phyloP scores from a whole-genome alignment of 2,797 vertebrate species.

The Catharus ustulatus region DNA sequence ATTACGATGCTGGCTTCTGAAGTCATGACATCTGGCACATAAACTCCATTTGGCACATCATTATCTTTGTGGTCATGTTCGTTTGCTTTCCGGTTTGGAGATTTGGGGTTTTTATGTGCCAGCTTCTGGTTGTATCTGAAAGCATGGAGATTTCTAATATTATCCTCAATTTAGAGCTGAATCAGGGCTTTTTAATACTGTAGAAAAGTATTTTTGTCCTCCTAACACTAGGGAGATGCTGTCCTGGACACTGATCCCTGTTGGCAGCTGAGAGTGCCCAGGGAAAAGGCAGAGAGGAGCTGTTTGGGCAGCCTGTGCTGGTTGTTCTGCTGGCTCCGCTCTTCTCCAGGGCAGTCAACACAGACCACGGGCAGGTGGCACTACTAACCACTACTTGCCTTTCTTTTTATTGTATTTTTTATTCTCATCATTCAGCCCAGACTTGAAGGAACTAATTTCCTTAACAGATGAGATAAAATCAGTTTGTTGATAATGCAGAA shows the following conservation, averaged over 20 bases:
- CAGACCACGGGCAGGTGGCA: not conserved
- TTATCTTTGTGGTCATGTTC: not conserved
- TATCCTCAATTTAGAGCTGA: not conserved
- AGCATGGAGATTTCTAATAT: not conserved
- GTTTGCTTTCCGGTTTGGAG: not conserved
- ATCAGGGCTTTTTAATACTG: not conserved
- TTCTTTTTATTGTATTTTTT: not conserved
- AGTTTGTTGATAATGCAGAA: not conserved
- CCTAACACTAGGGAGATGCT: not conserved
- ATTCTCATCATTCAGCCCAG: not conserved
- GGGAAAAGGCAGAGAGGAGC: not conserved
- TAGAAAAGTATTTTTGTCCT: not conserved
- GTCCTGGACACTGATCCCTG: not conserved
- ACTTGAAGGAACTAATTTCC: not conserved
- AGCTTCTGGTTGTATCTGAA: not conserved
- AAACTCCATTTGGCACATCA: not conserved
- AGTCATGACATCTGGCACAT: not conserved
- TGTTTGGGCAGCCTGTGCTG: not conserved
- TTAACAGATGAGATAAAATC: not conserved
- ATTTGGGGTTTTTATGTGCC: not conserved
- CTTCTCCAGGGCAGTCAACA: not conserved
- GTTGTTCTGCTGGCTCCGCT: not conserved
- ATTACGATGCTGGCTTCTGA: not conserved
- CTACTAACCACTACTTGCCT: not conserved
- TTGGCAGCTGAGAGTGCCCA: not conserved